Evolutionary conservation across 2,888 invertebrate genomes (phyloP).

Genomic region (Eudasyphora cyanicolor): DNA sequence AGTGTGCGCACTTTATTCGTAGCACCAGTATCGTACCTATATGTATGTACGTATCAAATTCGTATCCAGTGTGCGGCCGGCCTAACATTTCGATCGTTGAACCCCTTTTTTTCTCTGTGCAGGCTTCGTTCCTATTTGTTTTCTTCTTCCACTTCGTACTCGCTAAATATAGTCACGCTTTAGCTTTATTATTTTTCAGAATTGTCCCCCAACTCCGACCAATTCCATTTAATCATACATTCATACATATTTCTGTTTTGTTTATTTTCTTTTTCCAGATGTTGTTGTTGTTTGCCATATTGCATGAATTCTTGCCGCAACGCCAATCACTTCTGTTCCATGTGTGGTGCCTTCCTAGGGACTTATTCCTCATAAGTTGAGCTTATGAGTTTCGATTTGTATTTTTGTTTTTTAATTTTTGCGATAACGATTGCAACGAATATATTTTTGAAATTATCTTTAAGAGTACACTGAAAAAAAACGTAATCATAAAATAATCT

Average conservation of each 20-base stretch:
- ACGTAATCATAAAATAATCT: no score
- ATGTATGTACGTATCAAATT: no score
- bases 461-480: no score
- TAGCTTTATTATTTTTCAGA: background rate
- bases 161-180: background rate
- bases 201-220: no score
- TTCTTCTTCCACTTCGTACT: background rate
- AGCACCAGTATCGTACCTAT: no score
- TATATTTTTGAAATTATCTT: no score
- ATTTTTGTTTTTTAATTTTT: no score
- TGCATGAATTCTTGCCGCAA: slow-evolving; percentile 67
- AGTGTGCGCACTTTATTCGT: no score
- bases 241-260: background rate
- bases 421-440: no score
- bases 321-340: slow-evolving; percentile 68
- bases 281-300: slow-evolving; percentile 67
- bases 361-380: slow-evolving; percentile 50
- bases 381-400: background rate
- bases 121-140: background rate
- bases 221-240: no score
- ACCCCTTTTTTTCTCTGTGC: background rate
- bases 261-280: slow-evolving; percentile 34
- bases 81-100: background rate
- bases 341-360: slow-evolving; percentile 64
- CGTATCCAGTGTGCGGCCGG: no score